A percentile compares a stretch with the other conserved stretches of the same genome.
These are phyloP conservation scores for Beris morrisii DNA, from an alignment of 2,888 invertebrate genomes.

Conservation along the genomic window DNA sequence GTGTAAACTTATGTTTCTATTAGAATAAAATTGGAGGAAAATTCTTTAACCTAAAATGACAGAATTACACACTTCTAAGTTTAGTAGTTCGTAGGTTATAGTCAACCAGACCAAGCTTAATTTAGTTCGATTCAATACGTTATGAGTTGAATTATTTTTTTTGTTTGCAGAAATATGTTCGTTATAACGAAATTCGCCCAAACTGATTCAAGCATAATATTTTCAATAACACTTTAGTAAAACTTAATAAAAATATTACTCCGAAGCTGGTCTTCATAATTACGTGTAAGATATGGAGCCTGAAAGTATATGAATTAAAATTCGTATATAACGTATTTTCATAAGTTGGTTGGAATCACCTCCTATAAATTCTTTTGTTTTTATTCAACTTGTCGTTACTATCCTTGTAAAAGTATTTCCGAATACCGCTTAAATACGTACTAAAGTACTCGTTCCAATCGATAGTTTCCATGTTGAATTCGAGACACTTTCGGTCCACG, in stretches of 20 bases:
- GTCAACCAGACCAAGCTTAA: no score
- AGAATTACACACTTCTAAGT: no score
- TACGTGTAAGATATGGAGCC: slow-evolving; percentile 50
- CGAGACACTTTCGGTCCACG: slow-evolving; percentile 46
- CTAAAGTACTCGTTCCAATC: slow-evolving; percentile 70
- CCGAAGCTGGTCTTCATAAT: slow-evolving; percentile 52
- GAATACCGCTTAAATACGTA: slow-evolving; percentile 68
- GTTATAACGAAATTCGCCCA: background rate
- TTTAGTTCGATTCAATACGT: no score
- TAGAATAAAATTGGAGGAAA: no score
- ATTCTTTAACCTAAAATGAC: no score
- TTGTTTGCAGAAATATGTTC: no score
- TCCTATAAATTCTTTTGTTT: slow-evolving; percentile 31
- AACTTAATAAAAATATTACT: slow-evolving; percentile 51
- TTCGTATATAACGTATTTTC: slow-evolving; percentile 8
- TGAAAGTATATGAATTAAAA: slow-evolving; percentile 40
- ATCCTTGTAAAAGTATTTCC: slow-evolving; percentile 71
- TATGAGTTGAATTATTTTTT: no score
- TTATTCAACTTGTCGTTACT: slow-evolving; percentile 44
- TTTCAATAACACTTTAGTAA: slow-evolving; percentile 50
- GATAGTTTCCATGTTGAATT: slow-evolving; percentile 65
- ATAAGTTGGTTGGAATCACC: slow-evolving; percentile 37
- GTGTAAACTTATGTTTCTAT: no score
- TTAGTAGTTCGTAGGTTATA: no score
- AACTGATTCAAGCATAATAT: slow-evolving; percentile 39